Conservation (phyloP, 2,888 invertebrate species). For the Perizoma flavofasciatum region DNA sequence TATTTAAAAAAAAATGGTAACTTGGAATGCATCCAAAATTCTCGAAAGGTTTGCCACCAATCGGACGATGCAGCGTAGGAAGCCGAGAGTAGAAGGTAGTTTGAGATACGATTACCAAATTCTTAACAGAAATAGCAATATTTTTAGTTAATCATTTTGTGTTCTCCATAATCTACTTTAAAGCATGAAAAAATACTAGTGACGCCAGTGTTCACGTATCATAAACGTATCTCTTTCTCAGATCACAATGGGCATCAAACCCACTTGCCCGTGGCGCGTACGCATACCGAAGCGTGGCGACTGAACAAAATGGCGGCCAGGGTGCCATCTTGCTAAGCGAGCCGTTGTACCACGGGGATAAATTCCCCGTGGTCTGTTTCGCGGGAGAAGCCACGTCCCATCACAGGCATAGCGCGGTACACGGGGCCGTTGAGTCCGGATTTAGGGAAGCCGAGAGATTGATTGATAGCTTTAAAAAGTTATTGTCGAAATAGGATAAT, state of each 20-base stretch:
- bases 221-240: slow-evolving; percentile 46
- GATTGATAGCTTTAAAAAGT: slow-evolving; percentile 55
- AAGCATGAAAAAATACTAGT: no score
- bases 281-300: slow-evolving; percentile 83
- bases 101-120: no score
- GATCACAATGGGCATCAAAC: slow-evolving; percentile 87
- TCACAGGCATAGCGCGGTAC: slow-evolving; percentile 86
- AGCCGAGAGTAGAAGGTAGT: no score
- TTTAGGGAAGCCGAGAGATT: slow-evolving; percentile 88
- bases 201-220: neutral
- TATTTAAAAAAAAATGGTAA: no score
- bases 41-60: no score
- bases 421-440: slow-evolving; percentile 90
- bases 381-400: slow-evolving; percentile 88
- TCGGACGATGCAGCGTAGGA: no score
- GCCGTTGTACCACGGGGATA: slow-evolving; percentile 70
- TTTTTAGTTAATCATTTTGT: no score
- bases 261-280: slow-evolving; percentile 86
- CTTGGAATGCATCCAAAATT: no score
- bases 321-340: slow-evolving; percentile 80
- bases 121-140: no score
- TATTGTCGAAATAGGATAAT: neutral
- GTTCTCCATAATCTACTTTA: no score
- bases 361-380: slow-evolving; percentile 83
- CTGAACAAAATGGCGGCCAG: slow-evolving; percentile 78